Percentiles rank a stretch among this genome's conserved stretches.
Evolutionary conservation across 2,888 invertebrate species (phyloP).

Genomic region (Chrysolina haemoptera): DNA sequence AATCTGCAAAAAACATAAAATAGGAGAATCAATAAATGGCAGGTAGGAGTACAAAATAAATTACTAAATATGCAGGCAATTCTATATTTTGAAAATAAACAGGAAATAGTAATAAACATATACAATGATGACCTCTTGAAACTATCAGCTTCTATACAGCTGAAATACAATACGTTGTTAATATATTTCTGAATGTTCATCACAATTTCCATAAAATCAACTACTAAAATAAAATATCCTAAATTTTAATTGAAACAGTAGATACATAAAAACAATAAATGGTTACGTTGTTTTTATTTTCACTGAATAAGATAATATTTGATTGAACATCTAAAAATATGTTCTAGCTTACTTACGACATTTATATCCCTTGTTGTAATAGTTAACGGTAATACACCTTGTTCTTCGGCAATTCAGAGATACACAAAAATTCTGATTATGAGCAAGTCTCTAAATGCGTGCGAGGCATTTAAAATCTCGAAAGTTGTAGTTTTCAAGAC

Average conservation of each 20-base stretch:
- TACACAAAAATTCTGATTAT: constrained; percentile 26
- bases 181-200: constrained; percentile 25
- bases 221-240: constrained; percentile 29
- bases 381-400: constrained; percentile 9
- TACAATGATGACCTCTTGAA: constrained; percentile 28
- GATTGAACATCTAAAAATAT: constrained; percentile 36
- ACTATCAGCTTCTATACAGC: constrained; percentile 43
- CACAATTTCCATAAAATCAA: constrained; percentile 23
- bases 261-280: constrained; percentile 28
- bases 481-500: neutral
- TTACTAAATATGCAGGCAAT: constrained; percentile 37
- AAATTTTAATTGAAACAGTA: constrained; percentile 31
- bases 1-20: neutral
- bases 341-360: constrained; percentile 37
- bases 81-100: constrained; percentile 44
- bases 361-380: constrained; percentile 15
- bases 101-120: constrained; percentile 47
- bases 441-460: neutral
- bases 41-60: neutral
- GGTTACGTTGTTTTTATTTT: constrained; percentile 22
- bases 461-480: neutral
- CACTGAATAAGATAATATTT: constrained; percentile 36
- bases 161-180: constrained; percentile 44
- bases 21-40: neutral
- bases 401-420: constrained; percentile 11